These are phyloP conservation scores for Goniozus legneri DNA, from an alignment of 1,140 invertebrate species.

Conservation along the genomic window DNA sequence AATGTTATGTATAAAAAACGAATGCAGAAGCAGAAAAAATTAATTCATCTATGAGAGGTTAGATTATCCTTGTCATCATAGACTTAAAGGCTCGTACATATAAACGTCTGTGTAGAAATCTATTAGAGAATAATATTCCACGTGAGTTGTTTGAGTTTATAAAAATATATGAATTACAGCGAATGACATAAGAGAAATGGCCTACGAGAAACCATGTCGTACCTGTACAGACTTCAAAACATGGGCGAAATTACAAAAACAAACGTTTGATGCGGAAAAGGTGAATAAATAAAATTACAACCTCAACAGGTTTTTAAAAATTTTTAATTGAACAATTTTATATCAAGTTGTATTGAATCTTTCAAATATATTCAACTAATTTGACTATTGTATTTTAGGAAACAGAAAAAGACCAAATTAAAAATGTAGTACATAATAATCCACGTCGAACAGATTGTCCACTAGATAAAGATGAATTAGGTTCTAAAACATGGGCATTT, in stretches of 20 bases:
- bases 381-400: conserved; percentile 13
- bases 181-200: conserved; percentile 19
- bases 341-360: conserved; percentile 3
- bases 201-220: conserved; percentile 58
- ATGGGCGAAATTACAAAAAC: conserved; percentile 66
- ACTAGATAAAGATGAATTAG: conserved; percentile 71
- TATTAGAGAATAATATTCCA: too few species aligned
- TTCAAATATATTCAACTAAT: conserved; percentile 5
- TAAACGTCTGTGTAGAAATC: too few species aligned
- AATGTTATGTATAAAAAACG: too few species aligned
- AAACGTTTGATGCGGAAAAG: conserved; percentile 45
- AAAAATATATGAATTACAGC: too few species aligned
- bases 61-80: too few species aligned
- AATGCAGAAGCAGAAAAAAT: too few species aligned
- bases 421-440: conserved; percentile 14
- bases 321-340: too few species aligned
- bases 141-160: too few species aligned
- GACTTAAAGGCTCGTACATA: too few species aligned
- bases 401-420: conserved; percentile 13
- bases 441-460: conserved; percentile 62
- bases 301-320: too few species aligned
- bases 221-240: conserved; percentile 71
- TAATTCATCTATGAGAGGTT: too few species aligned
- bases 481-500: conserved; percentile 83
- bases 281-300: conserved; percentile 18